Percentiles rank a stretch among this genome's conserved stretches.
Conservation (phyloP, 53 echinoderm and acorn worm genomes). For the Arbacia lixula region DNA sequence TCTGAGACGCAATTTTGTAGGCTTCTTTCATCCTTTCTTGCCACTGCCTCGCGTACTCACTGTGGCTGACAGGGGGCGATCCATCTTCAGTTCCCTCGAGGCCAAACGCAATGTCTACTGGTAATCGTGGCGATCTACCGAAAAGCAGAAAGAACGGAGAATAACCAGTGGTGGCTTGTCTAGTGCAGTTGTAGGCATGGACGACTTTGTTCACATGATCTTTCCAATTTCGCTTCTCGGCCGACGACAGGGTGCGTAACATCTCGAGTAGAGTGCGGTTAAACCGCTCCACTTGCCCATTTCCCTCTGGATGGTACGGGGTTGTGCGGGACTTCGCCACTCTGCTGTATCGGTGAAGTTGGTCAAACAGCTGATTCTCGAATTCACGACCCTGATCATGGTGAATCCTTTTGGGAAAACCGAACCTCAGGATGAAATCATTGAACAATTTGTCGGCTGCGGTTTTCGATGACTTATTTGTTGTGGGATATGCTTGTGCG, state of each 20-base stretch:
- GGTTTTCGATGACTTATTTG: too few species aligned
- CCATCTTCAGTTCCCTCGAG: background rate
- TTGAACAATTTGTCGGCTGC: too few species aligned
- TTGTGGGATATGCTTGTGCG: too few species aligned
- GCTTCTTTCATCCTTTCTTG: conserved; percentile 40
- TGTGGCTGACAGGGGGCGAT: background rate
- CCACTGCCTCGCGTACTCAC: conserved; percentile 41
- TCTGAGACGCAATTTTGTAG: conserved; percentile 19
- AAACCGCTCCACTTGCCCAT: conserved; percentile 67
- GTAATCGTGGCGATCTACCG: conserved; percentile 51
- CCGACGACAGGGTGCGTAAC: conserved; percentile 49
- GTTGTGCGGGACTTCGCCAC: conserved; percentile 63
- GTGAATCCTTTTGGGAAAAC: too few species aligned
- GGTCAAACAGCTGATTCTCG: conserved; percentile 66
- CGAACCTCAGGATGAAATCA: too few species aligned
- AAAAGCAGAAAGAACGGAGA: conserved; percentile 59
- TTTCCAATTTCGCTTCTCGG: conserved; percentile 52
- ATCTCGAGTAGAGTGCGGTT: conserved; percentile 74
- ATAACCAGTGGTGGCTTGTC: conserved; percentile 58
- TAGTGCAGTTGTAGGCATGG: conserved; percentile 80
- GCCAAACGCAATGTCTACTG: conserved; percentile 55
- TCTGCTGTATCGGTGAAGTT: conserved; percentile 30
- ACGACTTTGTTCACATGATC: conserved; percentile 58
- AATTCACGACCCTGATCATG: conserved; percentile 79
- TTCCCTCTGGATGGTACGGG: conserved; percentile 76